Evolutionary conservation across 1,140 invertebrate genomes (phyloP), one percentile per base, ranked within the genome.

Genomic region (Trichonephila inaurata): DNA sequence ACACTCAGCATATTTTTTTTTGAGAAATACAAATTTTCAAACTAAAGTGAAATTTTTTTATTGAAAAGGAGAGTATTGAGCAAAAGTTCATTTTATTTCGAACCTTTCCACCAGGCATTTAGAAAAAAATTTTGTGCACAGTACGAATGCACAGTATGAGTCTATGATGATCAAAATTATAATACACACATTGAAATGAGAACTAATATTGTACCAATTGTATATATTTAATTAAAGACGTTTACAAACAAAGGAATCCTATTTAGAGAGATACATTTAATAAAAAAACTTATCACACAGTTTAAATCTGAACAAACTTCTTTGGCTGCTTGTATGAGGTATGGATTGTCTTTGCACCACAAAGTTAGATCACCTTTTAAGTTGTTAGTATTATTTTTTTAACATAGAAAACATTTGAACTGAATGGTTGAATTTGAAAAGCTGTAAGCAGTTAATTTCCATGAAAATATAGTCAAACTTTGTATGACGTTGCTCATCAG

Each of bases 291-390:
- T 88, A 93, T 93, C 85, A 93, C 92, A 93, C 86, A 93, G 33
- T 88, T 88, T 33, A 93, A 72, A 89, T 69, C 69, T 33, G 64
- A 92, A 92, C 51, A 91, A 77, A 93, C 85, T 93, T 93, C 92
- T 93, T 93, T 93, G 92, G 92, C 92, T 93, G 92, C 92, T 77
- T 87, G 51, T 64, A 87, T 93, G 92, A 93, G 92, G 92, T 93
- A 93, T 89, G 58, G 85, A 89, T 88, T 88, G 85, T 93, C 85
- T 89, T 89, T 93, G 92, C 92, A 93, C 86, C 92, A 93, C 61
- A 62, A 86, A 69, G 81, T 69, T 92, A 51, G 64, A 92, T 90
- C 69, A 92, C 77, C 77, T 64, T 66, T 89, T 14, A 69, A 24
- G 28, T 40, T 88, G n/a, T 87, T 28, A 86, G 18, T 44, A 33